Evolutionary conservation across 2,888 invertebrate genomes (phyloP), one percentile per base, ranked within the genome.

Genomic region (Eristalinus aeneus): DNA sequence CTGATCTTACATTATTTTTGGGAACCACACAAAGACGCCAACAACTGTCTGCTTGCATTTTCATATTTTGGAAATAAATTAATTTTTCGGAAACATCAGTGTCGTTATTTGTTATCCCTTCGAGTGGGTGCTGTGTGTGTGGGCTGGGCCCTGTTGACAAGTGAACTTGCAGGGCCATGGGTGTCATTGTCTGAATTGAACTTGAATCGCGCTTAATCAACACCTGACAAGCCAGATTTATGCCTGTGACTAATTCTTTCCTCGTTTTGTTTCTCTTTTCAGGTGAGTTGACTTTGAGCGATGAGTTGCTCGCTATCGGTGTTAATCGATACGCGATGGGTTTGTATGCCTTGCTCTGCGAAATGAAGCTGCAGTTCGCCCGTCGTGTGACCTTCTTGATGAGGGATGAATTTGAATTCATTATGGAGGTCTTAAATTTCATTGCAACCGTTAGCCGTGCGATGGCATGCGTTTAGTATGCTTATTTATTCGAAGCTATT

Each of bases 261-360:
- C 64, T 9, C 31, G 11, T 64, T 46, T 46, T 71, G 11, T 31
- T 32, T 72, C 54, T 71, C 23, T 16, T 78, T 78, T 11, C 61
- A 78, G 78, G 78, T 78, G 68, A 78, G 78, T 78, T 65, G 2
- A 11, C 16, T 46, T 8, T 16, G 16, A 46, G 16, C 16, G 46
- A 16, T 39, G 39, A n/a, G n/a, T n/a, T 39, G 39, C 39, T 39
- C 39, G 12, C 39, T 12, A 16, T 39, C 12, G 39, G 46, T 8
- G 46, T 16, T 46, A 16, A 46, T 16, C n/a, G 46, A 46, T 8
- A 16, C 46, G n/a, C 16, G 46, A 16, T 1, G 16, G 46, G 46
- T 46, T 46, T 46, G 46, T 46, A 46, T 46, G 8, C 8, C 6
- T 2, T 16, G n/a, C 22, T 53, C 54, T 27, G 61, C 32, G 3